Evolutionary conservation across 2,888 invertebrate species (phyloP), one percentile per base, ranked within the genome.

Genomic region (Coenonympha glycerion): DNA sequence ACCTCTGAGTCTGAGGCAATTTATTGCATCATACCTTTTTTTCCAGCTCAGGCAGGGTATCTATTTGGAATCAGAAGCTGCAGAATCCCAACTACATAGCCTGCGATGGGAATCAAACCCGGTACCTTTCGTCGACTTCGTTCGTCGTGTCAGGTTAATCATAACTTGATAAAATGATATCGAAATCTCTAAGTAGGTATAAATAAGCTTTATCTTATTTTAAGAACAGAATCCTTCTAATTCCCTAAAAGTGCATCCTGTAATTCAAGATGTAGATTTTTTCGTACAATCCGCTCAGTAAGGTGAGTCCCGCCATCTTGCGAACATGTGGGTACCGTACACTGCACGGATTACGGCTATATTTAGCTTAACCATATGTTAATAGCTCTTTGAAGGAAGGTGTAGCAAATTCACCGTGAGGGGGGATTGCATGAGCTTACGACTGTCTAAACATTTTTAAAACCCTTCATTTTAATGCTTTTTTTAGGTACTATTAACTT

Each of bases 321-420:
- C 73, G 63, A 80, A 78, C 85, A 85, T 85, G 74, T 85, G 84
- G 81, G 69, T 64, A 58, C 65, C 72, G 71, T 64, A 65, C 64
- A 69, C 64, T 69, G 66, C 66, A 66, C 66, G 67, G 56, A 53
- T 64, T 64, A 60, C 61, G 63, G 70, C 73, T 86, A 86, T 79
- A 84, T 86, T 79, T 86, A 86, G 82, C 71, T 62, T 55, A 57
- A 66, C 80, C 85, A 86, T 83, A 85, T 84, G 85, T 71, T 72
- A 67, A 69, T 70, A 62, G 58, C 60, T 45, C 42, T 54, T 39
- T 61, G 68, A 66, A 76, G 77, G 74, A 76, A 77, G 62, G 63
- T 64, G 65, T 60, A 61, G 57, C 59, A 58, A 63, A 64, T 59
- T 55, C 41, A 56, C 53, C 37, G 44, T 52, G 11, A 37, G 45